Evolutionary conservation across 2,888 invertebrate genomes (phyloP), one percentile per base, ranked within the genome.

Genomic region (Lasioglossum leucozonium): DNA sequence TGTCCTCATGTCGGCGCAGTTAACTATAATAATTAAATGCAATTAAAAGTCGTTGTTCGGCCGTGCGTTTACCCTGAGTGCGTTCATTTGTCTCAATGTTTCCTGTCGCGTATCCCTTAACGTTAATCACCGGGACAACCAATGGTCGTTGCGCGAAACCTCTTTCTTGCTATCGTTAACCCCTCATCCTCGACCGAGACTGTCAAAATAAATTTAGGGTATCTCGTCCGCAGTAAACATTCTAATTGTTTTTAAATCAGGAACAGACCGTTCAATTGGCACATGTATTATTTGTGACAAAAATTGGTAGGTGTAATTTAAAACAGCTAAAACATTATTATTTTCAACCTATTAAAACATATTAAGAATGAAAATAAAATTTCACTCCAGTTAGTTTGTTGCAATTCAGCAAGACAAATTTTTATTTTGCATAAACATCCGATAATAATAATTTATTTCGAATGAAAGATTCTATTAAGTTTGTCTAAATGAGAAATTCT

Each of bases 61-160:
- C 37, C 34, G 67, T 22, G 34, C 67, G 34, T 34, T 67, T 67
- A 37, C 34, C 67, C 67, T 37, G 67, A 37, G 22, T 37, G 34
- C 34, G 22, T 18, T 37, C 34, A 67, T 67, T 67, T 67, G 67
- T 67, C 67, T 67, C 34, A 67, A 67, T 67, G 34, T 67, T 67
- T 67, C 67, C 67, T 67, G 67, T 67, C 67, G 67, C 67, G 67
- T 67, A 67, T 67, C 67, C 34, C 67, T 67, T 67, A 11, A 67
- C 67, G 67, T 67, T 67, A 67, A 67, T 67, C 37, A 37, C 34
- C 67, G 67, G 34, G 34, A 67, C 67, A 67, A 67, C 37, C 67
- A 22, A 22, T 8, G 67, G 10, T 22, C 67, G 34, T 67, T 37
- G 22, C 67, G 67, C 67, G 67, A 67, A 37, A 34, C 18, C 34